Evolutionary conservation across 2,888 invertebrate species (phyloP), one percentile per base, ranked within the genome.

Genomic region (Hecatera dysodea): DNA sequence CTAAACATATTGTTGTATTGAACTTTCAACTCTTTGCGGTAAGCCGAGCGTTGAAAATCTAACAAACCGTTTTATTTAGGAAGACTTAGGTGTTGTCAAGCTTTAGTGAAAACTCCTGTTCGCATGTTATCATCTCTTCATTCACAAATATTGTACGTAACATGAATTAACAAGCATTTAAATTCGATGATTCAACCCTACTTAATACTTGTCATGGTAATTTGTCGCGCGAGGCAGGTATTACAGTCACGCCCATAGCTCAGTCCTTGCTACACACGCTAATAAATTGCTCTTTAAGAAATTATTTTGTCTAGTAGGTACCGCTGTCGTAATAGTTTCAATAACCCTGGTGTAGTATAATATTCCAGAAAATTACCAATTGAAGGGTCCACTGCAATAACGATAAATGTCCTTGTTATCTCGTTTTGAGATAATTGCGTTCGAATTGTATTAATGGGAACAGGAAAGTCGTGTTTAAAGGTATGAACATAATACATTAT

Each of bases 121-220:
- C 29, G 5, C 2, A 27, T 1, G 29, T 29, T 29, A n/a, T n/a
- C 7, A 29, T n/a, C 1, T 24, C 22, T n/a, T 29, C 17, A 39
- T 17, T 66, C 29, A 42, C 29, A 15, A 39, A 67, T 2, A 52
- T 67, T 46, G 11, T 22, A 27, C 19, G 19, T 42, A 17, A 39
- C 17, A 42, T 59, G 59, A 42, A 59, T 27, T n/a, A 36, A 22
- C 8, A 17, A 39, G 36, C 33, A 19, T 60, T 6, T 24, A 11
- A 19, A n/a, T 15, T 17, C 19, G 19, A 62, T 66, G 24, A 36
- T 36, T 36, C n/a, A 66, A 15, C 8, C 27, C 17, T 27, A 15
- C 1, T 24, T 55, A 27, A 12, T n/a, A 46, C 15, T 46, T 24
- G 39, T 29, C 72, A 42, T 17, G 29, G 8, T 71, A 39, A 71